A percentile compares a stretch with the other conserved stretches of the same genome.
These are phyloP conservation scores for Rhipidura dahli DNA, from an alignment of 2,113 vertebrate genomes.

Conservation along the genomic window DNA sequence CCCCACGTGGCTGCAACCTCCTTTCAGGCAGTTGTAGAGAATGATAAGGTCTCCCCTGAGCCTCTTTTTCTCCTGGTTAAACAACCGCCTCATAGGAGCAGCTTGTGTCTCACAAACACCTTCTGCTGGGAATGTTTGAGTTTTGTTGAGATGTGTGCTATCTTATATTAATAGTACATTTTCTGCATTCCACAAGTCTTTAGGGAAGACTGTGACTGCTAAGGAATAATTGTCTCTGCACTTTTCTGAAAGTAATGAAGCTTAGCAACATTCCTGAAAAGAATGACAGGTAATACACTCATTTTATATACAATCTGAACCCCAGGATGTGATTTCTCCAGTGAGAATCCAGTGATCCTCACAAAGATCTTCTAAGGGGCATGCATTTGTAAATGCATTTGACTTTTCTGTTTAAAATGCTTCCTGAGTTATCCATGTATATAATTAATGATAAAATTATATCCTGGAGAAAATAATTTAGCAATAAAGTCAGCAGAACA, in stretches of 20 bases:
- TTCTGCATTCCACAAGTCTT: neutral
- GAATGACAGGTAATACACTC: neutral
- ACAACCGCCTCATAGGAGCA: neutral
- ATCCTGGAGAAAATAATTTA: neutral
- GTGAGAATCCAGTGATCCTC: neutral
- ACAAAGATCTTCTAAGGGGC: neutral
- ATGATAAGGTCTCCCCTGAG: no score
- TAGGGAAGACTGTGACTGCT: neutral
- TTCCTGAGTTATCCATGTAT: neutral
- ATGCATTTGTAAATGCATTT: neutral
- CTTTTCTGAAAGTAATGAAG: neutral
- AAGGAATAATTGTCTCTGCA: neutral
- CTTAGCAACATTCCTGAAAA: neutral
- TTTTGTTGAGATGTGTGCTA: neutral
- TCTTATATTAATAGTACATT: neutral
- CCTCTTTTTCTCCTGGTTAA: neutral
- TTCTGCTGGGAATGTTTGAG: neutral
- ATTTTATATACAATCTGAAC: neutral
- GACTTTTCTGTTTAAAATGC: neutral
- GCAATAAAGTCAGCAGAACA: neutral
- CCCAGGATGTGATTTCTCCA: neutral
- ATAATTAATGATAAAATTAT: neutral
- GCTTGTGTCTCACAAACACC: neutral
- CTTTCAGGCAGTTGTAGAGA: neutral
- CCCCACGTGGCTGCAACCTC: rapidly evolving